Evolutionary conservation across 2,113 vertebrate species (phyloP).

Genomic region (Nycticryphes semicollaris): DNA sequence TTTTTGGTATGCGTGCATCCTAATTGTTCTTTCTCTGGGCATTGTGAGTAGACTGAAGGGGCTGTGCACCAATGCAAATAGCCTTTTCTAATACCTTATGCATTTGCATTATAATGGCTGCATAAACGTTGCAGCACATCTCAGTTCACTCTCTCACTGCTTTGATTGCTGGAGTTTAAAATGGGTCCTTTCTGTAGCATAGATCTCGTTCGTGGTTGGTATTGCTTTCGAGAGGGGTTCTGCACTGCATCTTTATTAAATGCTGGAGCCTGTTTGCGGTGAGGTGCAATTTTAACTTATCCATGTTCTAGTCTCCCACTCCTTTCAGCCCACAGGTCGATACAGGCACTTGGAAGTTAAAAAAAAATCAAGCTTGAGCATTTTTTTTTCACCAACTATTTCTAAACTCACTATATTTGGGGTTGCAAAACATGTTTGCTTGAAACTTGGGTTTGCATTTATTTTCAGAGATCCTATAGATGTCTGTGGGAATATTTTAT

Average conservation of each 20-base stretch:
- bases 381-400: conserved; percentile 45
- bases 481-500: background rate
- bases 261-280: background rate
- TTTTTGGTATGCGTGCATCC: conserved; percentile 23
- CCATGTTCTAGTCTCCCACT: conserved; percentile 27
- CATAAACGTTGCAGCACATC: conserved; percentile 46
- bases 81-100: conserved; percentile 3
- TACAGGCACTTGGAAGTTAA: background rate
- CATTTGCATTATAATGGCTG: conserved; percentile 48
- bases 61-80: conserved; percentile 22
- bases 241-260: background rate
- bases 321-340: conserved; percentile 45
- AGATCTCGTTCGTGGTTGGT: background rate
- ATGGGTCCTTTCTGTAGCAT: background rate
- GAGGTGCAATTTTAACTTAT: conserved; percentile 21
- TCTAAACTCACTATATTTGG: conserved; percentile 45
- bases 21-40: conserved; percentile 29
- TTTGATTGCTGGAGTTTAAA: conserved; percentile 25
- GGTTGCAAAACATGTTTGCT: conserved; percentile 11
- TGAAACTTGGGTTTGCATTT: background rate
- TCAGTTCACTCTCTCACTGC: background rate
- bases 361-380: background rate
- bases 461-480: background rate
- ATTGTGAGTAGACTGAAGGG: background rate
- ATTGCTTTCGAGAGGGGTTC: background rate